phyloP scores from a whole-genome alignment of 2,888 invertebrate genomes.

The Sphaerophoria taeniata region DNA sequence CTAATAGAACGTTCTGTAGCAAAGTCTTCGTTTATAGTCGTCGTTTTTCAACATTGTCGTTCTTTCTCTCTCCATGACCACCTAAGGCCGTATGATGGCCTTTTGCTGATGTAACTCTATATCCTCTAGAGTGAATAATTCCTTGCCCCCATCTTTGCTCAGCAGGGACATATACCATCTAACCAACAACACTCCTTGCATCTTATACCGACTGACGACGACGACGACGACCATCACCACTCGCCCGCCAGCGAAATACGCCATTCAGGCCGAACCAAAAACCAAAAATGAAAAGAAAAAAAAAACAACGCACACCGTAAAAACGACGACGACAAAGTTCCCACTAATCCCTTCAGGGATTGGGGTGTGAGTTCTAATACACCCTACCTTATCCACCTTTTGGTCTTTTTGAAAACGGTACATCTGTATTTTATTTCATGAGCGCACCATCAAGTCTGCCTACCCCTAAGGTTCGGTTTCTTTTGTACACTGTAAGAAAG shows the following conservation, averaged over 20 bases:
- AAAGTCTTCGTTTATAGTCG: slow-evolving; percentile 2
- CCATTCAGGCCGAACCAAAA: slow-evolving; percentile 23
- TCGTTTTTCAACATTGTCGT: not conserved
- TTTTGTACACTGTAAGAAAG: slow-evolving; percentile 25
- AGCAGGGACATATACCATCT: slow-evolving; percentile 19
- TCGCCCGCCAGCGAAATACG: slow-evolving; percentile 28
- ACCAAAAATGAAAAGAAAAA: slow-evolving; percentile 37
- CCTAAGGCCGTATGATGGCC: slow-evolving; percentile 65
- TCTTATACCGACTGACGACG: slow-evolving; percentile 19
- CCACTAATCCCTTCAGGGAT: slow-evolving; percentile 72
- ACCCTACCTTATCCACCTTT: slow-evolving; percentile 19
- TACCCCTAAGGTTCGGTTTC: slow-evolving; percentile 51
- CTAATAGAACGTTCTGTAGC: slow-evolving; percentile 17
- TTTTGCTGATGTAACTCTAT: slow-evolving; percentile 61
- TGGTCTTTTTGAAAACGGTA: slow-evolving; percentile 19
- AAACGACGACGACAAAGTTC: slow-evolving; percentile 71
- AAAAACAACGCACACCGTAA: slow-evolving; percentile 25
- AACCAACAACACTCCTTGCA: slow-evolving; percentile 30
- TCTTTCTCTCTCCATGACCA: slow-evolving; percentile 34
- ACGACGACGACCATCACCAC: slow-evolving; percentile 59
- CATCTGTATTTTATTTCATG: slow-evolving; percentile 53
- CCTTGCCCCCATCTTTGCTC: slow-evolving; percentile 21
- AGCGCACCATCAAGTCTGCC: slow-evolving; percentile 58
- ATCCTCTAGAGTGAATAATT: slow-evolving; percentile 63
- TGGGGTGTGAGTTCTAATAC: slow-evolving; percentile 58